Base-by-base conservation (phyloP, 1,140 invertebrate species). In the Cotesia chilonis region DNA sequence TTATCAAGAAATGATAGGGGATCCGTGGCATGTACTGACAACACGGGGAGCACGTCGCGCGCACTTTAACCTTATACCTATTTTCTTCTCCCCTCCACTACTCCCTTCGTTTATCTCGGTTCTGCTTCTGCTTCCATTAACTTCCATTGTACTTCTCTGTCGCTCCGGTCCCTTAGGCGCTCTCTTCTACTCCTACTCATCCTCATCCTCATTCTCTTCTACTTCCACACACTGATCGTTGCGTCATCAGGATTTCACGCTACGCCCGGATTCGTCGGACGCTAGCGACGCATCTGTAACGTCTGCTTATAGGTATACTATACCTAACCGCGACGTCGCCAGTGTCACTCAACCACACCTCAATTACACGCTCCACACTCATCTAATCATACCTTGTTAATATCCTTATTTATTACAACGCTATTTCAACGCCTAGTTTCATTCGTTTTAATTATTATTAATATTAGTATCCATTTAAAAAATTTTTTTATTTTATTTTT, bases 181-280 rank as follows among this genome's bases (percentile, higher is more conserved):
- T 38, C 37, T 47, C 7, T 14, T 63, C 60, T 37, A 20, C 28
- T 63, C 5, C 28, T 63, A 17, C 60, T 28, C 28, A 28, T 28
- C 28, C 28, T 28, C 28, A 28, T 28, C 28, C 28, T 28, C 28
- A 28, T 28, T 28, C 28, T 28, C 28, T 28, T 20, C 65, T 28
- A 41, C 17, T 20, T 37, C 35, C 78, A 71, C 73, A 77, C 64
- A 9, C 74, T 54, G 70, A 47, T 47, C 6, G 73, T 81, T 81
- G 74, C 80, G 78, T 81, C 80, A 81, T 80, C 80, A 76, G 63
- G 72, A 72, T 78, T 79, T 80, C 74, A 79, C 77, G 71, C 74
- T 76, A 74, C 61, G 76, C 63, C 65, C 74, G 74, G 76, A 81
- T 80, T 80, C 79, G 71, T 78, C 59, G 68, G 64, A 37, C 35